Base-by-base conservation (phyloP, 2,888 invertebrate species). In the Dynastes hyllus region DNA sequence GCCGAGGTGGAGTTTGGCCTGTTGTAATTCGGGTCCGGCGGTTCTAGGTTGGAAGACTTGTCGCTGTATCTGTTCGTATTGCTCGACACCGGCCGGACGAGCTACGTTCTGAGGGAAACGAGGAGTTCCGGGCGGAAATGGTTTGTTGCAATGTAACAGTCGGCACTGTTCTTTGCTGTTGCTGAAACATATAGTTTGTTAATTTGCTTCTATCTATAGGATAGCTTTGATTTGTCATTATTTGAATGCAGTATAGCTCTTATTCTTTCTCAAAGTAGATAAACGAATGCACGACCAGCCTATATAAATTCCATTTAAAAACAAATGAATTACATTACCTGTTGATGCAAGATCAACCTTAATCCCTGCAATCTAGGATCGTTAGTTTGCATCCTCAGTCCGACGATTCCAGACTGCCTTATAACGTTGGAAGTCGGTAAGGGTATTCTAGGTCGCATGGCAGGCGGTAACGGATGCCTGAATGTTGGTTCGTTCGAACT, bases 401-500 rank as follows among this genome's bases (percentile, higher is more conserved):
- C 86, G 6, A 87, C 80, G 6, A 85, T 82, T 6, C 82, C 81
- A n/a, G 87, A 85, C 78, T 86, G 88, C 53, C 88, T 85, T 53
- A 86, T 81, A 66, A 86, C 83, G 58, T 84, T 85, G 8, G 84
- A 82, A 65, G 82, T 67, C 65, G 87, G 82, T 22, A 87, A 81
- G 13, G 91, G 90, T 85, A 90, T 87, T 80, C 92, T 88, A 5
- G 92, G 91, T 82, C 92, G 88, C 6, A 90, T 89, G 81, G 91
- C 90, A 67, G 83, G 83, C 9, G 94, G 94, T 83, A 94, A 88
- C 9, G 94, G 94, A 83, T 94, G 94, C 9, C 94, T 91, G 88
- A 94, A 94, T 45, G 93, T 93, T 78, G 91, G 92, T 61, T 93
- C 93, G 0, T 90, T 91, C 84, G 88, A 78, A 83, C 87, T 84